These are phyloP conservation scores for Desmodus rotundus DNA, from an alignment of 2,113 vertebrate genomes.

Conservation along the genomic window DNA sequence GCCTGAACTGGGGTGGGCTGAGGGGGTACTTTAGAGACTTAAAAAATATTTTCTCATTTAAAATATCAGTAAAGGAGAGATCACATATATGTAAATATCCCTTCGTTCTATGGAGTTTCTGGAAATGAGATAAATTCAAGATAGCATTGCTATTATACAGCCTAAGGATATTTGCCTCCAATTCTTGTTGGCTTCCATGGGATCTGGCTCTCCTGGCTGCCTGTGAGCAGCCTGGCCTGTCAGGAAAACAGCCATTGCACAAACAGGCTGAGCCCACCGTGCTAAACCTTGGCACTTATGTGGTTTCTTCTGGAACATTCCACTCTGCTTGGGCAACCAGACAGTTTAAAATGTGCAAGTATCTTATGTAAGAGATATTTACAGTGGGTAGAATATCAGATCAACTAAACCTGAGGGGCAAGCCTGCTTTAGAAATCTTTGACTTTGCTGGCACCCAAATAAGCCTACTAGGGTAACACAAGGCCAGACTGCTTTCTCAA, in stretches of 20 bases:
- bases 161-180: neutral
- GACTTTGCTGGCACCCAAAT: neutral
- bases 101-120: neutral
- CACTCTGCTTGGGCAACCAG: neutral
- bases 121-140: neutral
- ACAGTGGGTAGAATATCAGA: neutral
- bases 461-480: neutral
- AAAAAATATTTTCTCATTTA: neutral
- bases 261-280: neutral
- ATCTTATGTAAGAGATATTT: neutral
- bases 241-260: neutral
- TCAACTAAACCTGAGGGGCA: neutral
- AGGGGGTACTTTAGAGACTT: neutral
- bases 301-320: constrained; percentile 20
- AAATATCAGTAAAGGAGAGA: neutral
- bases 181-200: neutral
- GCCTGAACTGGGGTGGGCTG: neutral
- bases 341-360: neutral
- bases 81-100: neutral
- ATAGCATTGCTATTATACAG: neutral
- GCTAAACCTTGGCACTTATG: neutral
- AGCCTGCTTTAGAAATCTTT: neutral
- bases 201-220: neutral
- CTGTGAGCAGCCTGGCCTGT: neutral
- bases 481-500: neutral